A percentile compares a stretch with the other conserved stretches of the same genome.
Conservation (phyloP, 2,888 invertebrate species). For the Luffia ferchaultella region DNA sequence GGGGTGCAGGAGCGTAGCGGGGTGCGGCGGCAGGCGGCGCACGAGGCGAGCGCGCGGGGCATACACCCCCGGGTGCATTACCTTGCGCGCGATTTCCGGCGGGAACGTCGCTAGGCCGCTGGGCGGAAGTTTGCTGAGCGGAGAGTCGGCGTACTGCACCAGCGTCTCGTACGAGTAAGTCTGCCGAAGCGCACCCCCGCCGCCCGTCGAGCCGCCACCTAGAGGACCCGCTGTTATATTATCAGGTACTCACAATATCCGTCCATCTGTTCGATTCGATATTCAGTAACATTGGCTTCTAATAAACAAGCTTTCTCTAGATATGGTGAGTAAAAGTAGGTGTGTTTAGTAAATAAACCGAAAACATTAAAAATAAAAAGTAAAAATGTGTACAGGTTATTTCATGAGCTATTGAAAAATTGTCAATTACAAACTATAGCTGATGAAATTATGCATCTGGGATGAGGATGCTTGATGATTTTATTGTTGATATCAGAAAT, state of each 20-base stretch:
- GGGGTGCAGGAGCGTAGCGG: slow-evolving; percentile 16
- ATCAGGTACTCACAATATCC: background rate
- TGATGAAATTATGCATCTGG: too few relatives aligned
- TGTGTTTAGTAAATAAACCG: too few relatives aligned
- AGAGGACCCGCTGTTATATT: background rate
- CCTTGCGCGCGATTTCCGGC: slow-evolving; percentile 62
- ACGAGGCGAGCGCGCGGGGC: slow-evolving; percentile 22
- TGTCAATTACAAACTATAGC: too few relatives aligned
- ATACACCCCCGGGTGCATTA: slow-evolving; percentile 23
- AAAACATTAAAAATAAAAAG: too few relatives aligned
- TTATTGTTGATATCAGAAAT: too few relatives aligned
- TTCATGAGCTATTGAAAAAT: too few relatives aligned
- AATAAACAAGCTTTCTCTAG: too few relatives aligned
- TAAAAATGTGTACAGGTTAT: too few relatives aligned
- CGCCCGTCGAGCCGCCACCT: slow-evolving; percentile 27
- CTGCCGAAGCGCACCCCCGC: slow-evolving; percentile 39
- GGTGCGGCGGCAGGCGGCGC: slow-evolving; percentile 9
- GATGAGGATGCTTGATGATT: too few relatives aligned
- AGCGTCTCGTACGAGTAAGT: slow-evolving; percentile 61
- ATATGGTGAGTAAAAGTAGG: too few relatives aligned
- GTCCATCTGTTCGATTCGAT: too few relatives aligned
- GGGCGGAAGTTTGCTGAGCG: slow-evolving; percentile 62
- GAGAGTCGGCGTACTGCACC: slow-evolving; percentile 62
- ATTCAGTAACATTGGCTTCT: too few relatives aligned
- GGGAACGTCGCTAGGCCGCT: slow-evolving; percentile 53